These are phyloP conservation scores for Microdon myrmicae DNA, from an alignment of 2,888 invertebrate genomes.

Conservation along the genomic window DNA sequence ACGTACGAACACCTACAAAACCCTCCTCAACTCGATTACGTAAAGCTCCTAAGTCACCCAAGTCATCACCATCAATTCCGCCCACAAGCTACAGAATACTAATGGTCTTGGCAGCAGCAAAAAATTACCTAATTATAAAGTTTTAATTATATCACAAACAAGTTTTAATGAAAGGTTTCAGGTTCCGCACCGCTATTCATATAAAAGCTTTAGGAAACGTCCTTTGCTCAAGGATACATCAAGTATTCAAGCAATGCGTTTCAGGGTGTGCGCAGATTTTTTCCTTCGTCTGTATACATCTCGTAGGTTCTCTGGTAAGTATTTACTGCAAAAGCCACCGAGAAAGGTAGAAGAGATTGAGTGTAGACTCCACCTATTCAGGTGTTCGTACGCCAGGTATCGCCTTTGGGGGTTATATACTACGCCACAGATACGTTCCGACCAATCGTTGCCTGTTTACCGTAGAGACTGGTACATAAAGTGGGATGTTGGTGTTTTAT, in stretches of 20 bases:
- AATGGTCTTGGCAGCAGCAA: too few species aligned
- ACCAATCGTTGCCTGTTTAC: slow-evolving; percentile 37
- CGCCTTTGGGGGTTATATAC: slow-evolving; percentile 13
- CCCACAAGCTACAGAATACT: slow-evolving; percentile 2
- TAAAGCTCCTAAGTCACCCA: neutral
- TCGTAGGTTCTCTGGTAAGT: slow-evolving; percentile 12
- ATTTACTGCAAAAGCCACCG: slow-evolving; percentile 26
- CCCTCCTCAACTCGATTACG: neutral
- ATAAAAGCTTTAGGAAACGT: slow-evolving; percentile 21
- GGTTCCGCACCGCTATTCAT: neutral
- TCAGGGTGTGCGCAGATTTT: slow-evolving; percentile 43
- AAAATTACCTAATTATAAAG: slow-evolving; percentile 18
- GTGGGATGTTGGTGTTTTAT: neutral
- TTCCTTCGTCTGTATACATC: slow-evolving; percentile 7
- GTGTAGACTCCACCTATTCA: slow-evolving; percentile 45
- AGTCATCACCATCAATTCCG: slow-evolving; percentile 6
- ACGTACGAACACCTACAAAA: too few species aligned
- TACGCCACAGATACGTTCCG: slow-evolving; percentile 15
- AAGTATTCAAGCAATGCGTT: slow-evolving; percentile 1
- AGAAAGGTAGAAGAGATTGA: slow-evolving; percentile 33
- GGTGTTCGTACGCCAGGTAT: slow-evolving; percentile 40
- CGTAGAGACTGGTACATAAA: slow-evolving; percentile 11
- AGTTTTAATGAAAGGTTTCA: slow-evolving; percentile 7
- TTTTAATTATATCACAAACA: slow-evolving; percentile 19
- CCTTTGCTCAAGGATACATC: slow-evolving; percentile 13